Conservation (phyloP, 2,888 invertebrate species). For the Limnephilus rhombicus region DNA sequence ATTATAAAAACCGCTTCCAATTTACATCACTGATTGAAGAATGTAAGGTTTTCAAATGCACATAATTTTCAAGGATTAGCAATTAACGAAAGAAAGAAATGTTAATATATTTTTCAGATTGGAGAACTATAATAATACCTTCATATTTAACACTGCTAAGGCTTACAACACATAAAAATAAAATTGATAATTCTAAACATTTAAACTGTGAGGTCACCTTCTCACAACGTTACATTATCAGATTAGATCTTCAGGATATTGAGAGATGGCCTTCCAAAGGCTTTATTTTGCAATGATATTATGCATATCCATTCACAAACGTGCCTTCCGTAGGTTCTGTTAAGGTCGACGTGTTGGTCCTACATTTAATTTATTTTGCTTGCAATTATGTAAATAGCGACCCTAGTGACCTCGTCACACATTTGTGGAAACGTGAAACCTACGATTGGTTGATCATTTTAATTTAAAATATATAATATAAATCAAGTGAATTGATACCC, state of each 20-base stretch:
- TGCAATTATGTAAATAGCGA: conserved; percentile 50
- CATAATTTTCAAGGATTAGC: too few relatives aligned
- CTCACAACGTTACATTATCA: background rate
- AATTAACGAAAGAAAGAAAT: too few relatives aligned
- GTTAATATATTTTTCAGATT: background rate
- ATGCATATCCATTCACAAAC: background rate
- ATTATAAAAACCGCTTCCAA: too few relatives aligned
- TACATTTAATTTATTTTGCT: conserved; percentile 25
- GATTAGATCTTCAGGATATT: background rate
- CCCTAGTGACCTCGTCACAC: conserved; percentile 58
- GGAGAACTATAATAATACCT: background rate
- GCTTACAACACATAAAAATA: background rate
- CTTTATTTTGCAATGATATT: background rate
- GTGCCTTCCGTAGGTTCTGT: background rate
- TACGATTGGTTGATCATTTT: background rate
- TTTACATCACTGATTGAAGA: too few relatives aligned
- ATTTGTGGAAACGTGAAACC: conserved; percentile 50
- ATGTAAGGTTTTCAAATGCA: too few relatives aligned
- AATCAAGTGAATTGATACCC: background rate
- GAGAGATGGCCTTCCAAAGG: background rate
- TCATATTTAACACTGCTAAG: background rate
- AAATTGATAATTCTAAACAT: background rate
- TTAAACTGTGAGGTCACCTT: background rate
- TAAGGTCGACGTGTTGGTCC: conserved; percentile 35
- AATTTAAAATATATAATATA: background rate